phyloP scores from a whole-genome alignment of 2,797 vertebrate genomes.

The Pipistrellus nathusii region DNA sequence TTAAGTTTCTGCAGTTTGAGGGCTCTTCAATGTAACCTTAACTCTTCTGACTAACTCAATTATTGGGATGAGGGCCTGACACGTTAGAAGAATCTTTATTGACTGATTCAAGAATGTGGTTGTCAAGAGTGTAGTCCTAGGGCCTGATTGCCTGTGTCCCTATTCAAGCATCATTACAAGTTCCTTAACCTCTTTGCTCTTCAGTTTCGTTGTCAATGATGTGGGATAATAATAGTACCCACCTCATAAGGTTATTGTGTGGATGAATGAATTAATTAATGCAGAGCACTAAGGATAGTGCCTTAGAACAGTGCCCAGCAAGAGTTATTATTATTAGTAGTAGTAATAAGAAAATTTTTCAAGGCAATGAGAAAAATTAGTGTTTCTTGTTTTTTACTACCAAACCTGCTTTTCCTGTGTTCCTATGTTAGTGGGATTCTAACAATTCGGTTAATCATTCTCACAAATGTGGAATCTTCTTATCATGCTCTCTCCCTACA shows the following conservation, averaged over 20 bases:
- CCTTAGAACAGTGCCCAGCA: background rate
- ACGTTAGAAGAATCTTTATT: background rate
- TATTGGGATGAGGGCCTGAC: background rate
- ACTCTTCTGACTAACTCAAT: background rate
- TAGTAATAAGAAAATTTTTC: background rate
- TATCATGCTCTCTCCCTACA: background rate
- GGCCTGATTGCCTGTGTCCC: background rate
- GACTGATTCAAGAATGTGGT: background rate
- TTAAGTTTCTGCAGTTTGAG: background rate
- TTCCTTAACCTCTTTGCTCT: background rate
- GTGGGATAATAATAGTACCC: background rate
- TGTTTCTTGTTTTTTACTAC: background rate
- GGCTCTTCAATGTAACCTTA: background rate
- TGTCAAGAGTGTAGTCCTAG: background rate
- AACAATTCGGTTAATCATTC: background rate
- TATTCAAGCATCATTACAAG: background rate
- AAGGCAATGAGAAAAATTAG: background rate
- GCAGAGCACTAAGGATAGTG: background rate
- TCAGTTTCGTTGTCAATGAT: background rate
- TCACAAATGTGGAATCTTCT: background rate
- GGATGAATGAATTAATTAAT: background rate
- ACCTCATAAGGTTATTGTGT: background rate
- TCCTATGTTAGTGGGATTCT: background rate
- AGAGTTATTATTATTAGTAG: constrained; percentile 7
- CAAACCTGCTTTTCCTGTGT: background rate